Evolutionary conservation across 2,797 vertebrate species (phyloP).

Genomic region (Anguilla pacifica): DNA sequence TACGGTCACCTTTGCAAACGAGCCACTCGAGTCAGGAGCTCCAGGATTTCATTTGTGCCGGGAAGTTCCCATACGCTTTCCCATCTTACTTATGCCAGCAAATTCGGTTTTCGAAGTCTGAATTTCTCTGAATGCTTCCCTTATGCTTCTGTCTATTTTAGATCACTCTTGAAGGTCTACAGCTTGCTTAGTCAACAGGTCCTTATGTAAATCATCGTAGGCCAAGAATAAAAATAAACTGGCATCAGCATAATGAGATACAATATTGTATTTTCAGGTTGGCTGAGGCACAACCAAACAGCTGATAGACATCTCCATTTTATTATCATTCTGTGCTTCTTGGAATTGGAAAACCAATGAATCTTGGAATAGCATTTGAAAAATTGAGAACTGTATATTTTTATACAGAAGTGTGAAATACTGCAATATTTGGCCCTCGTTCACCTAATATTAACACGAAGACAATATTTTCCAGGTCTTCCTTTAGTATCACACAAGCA

Average conservation of each 20-base stretch:
- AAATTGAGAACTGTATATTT: background rate
- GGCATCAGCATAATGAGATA: background rate
- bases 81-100: background rate
- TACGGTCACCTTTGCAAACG: too few species aligned
- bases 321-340: background rate
- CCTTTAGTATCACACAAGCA: too few species aligned
- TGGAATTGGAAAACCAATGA: background rate
- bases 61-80: too few species aligned
- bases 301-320: background rate
- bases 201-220: background rate
- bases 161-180: background rate
- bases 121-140: background rate
- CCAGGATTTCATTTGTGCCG: background rate
- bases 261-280: background rate
- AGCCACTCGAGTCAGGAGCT: background rate
- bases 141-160: background rate
- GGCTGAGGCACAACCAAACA: background rate
- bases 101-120: background rate
- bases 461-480: too few species aligned
- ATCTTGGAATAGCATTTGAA: background rate
- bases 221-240: background rate
- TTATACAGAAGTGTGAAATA: background rate
- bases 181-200: background rate
- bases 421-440: background rate
- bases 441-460: background rate